A percentile compares a stretch with the other conserved stretches of the same genome.
Evolutionary conservation across 2,888 invertebrate genomes (phyloP).

Genomic region (Tigriopus californicus): DNA sequence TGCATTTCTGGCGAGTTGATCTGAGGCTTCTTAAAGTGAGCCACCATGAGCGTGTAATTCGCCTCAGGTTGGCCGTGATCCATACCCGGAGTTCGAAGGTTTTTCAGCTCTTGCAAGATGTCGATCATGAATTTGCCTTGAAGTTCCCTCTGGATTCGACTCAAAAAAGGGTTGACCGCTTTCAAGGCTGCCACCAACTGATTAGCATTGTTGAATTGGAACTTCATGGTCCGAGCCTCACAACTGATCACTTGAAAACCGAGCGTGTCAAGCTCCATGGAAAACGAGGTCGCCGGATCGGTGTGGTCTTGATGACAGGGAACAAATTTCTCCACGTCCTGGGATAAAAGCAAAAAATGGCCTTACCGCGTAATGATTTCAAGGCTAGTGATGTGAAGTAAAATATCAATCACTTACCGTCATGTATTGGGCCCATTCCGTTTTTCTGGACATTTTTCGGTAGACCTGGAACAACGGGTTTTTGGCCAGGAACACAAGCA

Average conservation of each 20-base stretch:
- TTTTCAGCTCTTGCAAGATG: constrained; percentile 34
- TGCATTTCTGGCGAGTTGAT: too few relatives aligned
- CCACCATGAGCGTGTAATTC: constrained; percentile 34
- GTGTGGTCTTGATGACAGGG: constrained; percentile 45
- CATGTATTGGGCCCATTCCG: constrained; percentile 44
- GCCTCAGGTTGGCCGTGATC: constrained; percentile 30
- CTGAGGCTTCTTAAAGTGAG: constrained; percentile 26
- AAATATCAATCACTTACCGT: too few relatives aligned
- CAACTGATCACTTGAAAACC: constrained; percentile 44
- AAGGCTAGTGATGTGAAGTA: too few relatives aligned
- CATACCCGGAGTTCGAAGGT: constrained; percentile 28
- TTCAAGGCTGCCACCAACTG: constrained; percentile 40
- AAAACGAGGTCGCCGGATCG: constrained; percentile 38
- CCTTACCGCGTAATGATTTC: too few relatives aligned
- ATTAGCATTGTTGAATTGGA: constrained; percentile 37
- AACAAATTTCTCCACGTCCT: constrained; percentile 43
- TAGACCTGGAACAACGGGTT: constrained; percentile 50
- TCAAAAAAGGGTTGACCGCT: constrained; percentile 49
- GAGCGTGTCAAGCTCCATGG: constrained; percentile 34
- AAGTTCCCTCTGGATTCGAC: constrained; percentile 37
- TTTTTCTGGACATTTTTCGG: constrained; percentile 36
- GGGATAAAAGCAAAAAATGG: constrained; percentile 20
- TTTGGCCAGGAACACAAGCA: constrained; percentile 46
- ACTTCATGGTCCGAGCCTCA: constrained; percentile 37
- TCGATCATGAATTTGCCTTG: constrained; percentile 43